Base-by-base conservation (phyloP, 2,888 invertebrate species). In the Synergus japonicus region DNA sequence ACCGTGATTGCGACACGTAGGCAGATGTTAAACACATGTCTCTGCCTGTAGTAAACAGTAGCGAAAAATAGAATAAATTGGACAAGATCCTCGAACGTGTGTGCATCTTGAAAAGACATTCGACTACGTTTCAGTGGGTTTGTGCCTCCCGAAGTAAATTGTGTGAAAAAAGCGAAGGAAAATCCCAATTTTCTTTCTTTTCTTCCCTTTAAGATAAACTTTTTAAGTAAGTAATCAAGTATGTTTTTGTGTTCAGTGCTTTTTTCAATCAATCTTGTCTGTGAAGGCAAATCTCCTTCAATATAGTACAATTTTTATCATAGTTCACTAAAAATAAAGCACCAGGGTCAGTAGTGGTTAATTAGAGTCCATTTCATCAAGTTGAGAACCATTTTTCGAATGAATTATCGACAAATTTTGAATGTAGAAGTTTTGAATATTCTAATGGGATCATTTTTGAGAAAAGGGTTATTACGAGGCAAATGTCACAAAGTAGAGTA, bases 21-120 rank as follows among this genome's bases (percentile, higher is more conserved):
- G 64, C 77, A 79, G 76, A 76, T 79, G 79, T 79, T 64, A 49
- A 81, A 67, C 81, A 79, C 76, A 76, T 79, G 79, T 79, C 69
- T 77, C 60, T 13, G 46, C 37, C 41, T 65, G 77, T 77, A 58
- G 77, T 65, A 77, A 65, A 77, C 64, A 77, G 77, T 66, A 41
- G 77, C 64, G 49, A 77, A 77, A 77, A 77, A 73, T 73, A 73
- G 73, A 73, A 73, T 73, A 73, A 54, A 73, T 73, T 73, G 49
- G 54, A 73, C 49, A 54, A 37, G 73, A 73, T 9, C 73, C 73
- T 49, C 37, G 37, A 73, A 54, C 73, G 73, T 73, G 73, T 73
- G 49, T 73, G 73, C 73, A 73, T 73, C 73, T 29, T 12, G 5
- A 44, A 43, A 13, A 67, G 9, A 44, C 44, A 54, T 73, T 49